Base-by-base conservation (phyloP, 2,113 vertebrate species). In the Lasiurus cinereus region DNA sequence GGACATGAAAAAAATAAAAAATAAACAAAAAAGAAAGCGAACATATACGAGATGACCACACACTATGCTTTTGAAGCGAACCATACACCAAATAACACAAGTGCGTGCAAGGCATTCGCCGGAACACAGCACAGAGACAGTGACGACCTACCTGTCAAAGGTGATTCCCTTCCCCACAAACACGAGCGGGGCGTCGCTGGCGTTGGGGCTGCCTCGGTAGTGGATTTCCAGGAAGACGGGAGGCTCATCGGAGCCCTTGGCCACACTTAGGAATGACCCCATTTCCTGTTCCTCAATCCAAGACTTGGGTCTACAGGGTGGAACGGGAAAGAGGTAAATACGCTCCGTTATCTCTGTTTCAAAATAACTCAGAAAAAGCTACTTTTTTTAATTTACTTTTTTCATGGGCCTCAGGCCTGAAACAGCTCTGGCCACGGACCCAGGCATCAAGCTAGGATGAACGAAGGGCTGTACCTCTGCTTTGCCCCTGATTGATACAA, bases 111-210 rank as follows among this genome's bases (percentile, higher is more conserved):
- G 85, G 31, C 43, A 43, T 10, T 74, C 62, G 6, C 62, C 48
- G 46, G 74, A 33, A 48, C 6, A 67, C 29, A 67, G 56, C 46
- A 19, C 5, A 39, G 84, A 33, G 5, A 33, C n/a, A 78, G 4
- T 10, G 39, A 43, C 66, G 19, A 91, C 62, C 43, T 97, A 99
- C 99, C 99, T 99, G 98, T 99, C 99, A 96, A 99, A 99, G 0
- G 99, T 99, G 93, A 99, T 98, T 93, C 99, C 99, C 98, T 99
- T 99, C 74, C 99, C 99, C 33, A 99, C 99, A 19, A 99, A 98
- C 43, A 99, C 98, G 88, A 99, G 85, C 0, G 99, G 99, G 0
- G 98, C 96, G 46, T 99, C 98, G 3, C 76, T 96, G 18, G 98
- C 54, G 46, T 98, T 94, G 9, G 98, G 94, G 90, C 97, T 98